Conservation (phyloP, 2,888 invertebrate species). For the Aproaerema taeniolella region DNA sequence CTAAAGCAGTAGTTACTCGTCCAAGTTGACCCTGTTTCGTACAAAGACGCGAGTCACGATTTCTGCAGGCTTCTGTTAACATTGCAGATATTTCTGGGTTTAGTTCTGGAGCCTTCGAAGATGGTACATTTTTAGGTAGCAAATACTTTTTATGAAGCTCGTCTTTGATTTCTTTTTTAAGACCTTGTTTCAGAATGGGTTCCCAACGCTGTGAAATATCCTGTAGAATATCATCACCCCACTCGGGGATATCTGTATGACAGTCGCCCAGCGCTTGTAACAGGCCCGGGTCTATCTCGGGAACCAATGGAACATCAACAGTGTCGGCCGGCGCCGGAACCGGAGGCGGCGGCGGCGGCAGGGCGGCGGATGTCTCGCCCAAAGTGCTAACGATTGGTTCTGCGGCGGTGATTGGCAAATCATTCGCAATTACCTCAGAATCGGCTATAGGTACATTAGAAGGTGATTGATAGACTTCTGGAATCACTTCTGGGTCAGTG, state of each 20-base stretch:
- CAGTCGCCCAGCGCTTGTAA: background rate
- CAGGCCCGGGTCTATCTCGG: background rate
- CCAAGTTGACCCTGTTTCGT: slow-evolving; percentile 15
- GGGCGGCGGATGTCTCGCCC: background rate
- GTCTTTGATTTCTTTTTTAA: slow-evolving; percentile 6
- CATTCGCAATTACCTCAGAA: background rate
- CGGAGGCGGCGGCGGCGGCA: background rate
- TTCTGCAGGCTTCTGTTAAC: background rate
- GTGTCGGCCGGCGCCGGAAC: too few species aligned
- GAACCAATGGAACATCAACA: too few species aligned
- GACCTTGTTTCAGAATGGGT: background rate
- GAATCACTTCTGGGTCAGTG: too few species aligned
- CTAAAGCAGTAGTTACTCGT: slow-evolving; percentile 9
- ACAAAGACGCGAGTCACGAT: slow-evolving; percentile 6
- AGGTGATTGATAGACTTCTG: too few species aligned
- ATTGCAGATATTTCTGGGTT: slow-evolving; percentile 1
- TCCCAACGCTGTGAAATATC: background rate
- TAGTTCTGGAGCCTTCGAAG: slow-evolving; percentile 3
- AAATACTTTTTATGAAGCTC: slow-evolving; percentile 1
- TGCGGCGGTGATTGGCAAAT: background rate
- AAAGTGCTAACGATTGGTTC: background rate
- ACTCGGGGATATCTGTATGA: background rate
- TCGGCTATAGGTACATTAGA: background rate
- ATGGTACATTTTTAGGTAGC: slow-evolving; percentile 11
- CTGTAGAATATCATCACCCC: background rate